phyloP scores from a whole-genome alignment of 1,140 invertebrate species.

The Megalopta genalis region DNA sequence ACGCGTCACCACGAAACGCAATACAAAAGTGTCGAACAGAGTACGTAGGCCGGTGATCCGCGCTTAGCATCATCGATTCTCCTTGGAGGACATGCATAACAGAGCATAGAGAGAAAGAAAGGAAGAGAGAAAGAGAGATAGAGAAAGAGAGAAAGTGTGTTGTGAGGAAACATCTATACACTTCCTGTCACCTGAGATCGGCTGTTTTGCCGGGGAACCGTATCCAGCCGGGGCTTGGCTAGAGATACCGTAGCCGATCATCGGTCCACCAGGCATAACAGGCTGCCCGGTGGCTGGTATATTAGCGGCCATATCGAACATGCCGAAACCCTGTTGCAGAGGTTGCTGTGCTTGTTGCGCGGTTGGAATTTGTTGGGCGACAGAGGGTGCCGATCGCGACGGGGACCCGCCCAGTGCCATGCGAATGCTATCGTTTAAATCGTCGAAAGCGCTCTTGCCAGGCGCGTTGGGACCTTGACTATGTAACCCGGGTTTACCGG shows the following conservation, averaged over 20 bases:
- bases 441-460: conserved; percentile 85
- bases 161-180: conserved; percentile 52
- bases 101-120: not conserved
- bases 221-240: conserved; percentile 78
- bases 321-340: conserved; percentile 69
- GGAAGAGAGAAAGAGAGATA: not conserved
- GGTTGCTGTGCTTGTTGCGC: conserved; percentile 73
- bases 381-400: conserved; percentile 76
- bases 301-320: conserved; percentile 65
- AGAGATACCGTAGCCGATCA: conserved; percentile 68
- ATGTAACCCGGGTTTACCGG: conserved; percentile 63
- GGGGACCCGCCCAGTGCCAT: conserved; percentile 85
- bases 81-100: not conserved
- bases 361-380: conserved; percentile 59
- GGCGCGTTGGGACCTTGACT: conserved; percentile 59
- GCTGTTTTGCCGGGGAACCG: conserved; percentile 83
- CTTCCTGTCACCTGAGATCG: conserved; percentile 79
- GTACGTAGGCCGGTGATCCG: not conserved
- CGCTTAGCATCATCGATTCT: conserved; percentile 38
- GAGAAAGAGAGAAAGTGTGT: not conserved
- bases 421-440: conserved; percentile 86
- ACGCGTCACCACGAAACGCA: too few species aligned
- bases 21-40: not conserved
- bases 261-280: conserved; percentile 58
- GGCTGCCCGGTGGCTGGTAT: conserved; percentile 59